A percentile compares a stretch with the other conserved stretches of the same genome.
Evolutionary conservation across 1,140 invertebrate species (phyloP).

Genomic region (Euura lappo): DNA sequence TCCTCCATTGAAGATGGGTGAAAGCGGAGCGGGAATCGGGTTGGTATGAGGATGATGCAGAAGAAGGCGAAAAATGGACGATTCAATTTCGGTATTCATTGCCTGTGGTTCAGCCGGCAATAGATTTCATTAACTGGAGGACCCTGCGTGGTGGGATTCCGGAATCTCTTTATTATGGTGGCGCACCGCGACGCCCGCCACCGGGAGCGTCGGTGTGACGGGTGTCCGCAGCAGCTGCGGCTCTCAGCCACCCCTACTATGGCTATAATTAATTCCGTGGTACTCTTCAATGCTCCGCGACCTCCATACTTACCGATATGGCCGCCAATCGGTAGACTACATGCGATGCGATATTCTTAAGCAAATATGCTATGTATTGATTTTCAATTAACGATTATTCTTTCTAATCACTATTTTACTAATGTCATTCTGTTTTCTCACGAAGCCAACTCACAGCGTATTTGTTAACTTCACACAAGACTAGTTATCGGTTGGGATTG

Average conservation of each 20-base stretch:
- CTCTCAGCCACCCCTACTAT: not conserved
- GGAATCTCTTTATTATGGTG: conserved; percentile 7
- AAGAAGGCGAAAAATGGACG: conserved; percentile 6
- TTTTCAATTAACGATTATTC: no score
- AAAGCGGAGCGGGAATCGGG: no score
- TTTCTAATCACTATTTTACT: no score
- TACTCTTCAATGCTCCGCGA: conserved; percentile 1
- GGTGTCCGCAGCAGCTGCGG: not conserved
- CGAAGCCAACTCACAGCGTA: no score
- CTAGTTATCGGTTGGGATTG: not conserved
- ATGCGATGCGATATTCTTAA: not conserved
- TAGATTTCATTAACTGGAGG: conserved; percentile 7
- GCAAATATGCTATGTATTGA: not conserved
- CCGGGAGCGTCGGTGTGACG: conserved; percentile 4
- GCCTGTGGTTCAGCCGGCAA: not conserved
- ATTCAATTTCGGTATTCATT: conserved; percentile 4
- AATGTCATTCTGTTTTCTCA: no score
- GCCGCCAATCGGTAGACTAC: not conserved
- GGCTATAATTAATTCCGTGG: not conserved
- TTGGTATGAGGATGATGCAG: not conserved
- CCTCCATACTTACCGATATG: conserved; percentile 1
- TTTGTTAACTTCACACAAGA: no score
- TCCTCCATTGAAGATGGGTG: no score
- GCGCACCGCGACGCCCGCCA: not conserved
- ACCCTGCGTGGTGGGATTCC: not conserved